Base-by-base conservation (phyloP, 2,797 vertebrate genomes). In the Naso thynnoides region DNA sequence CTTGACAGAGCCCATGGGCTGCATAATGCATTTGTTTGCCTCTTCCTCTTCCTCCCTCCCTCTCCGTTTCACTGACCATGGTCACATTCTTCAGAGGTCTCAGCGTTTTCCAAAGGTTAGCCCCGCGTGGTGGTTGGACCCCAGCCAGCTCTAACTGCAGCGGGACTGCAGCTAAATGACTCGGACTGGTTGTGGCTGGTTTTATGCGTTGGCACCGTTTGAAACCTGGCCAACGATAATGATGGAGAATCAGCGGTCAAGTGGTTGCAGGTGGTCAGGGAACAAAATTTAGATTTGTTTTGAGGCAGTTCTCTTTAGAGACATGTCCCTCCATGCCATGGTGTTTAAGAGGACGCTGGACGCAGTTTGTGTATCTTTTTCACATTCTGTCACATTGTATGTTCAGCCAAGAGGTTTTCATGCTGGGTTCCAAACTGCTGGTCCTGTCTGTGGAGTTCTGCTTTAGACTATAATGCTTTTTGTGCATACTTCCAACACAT, bases 91-190 rank as follows among this genome's bases (percentile, higher is more conserved):
- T 92, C 76, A 41, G 89, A 91, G 87, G 87, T 87, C 84, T 89
- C 89, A 76, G 88, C 92, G 89, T 91, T 93, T 92, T 92, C 81
- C 84, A 87, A 93, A 92, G 90, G 90, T 93, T 91, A 86, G 88
- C 78, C 81, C 88, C 47, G 82, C 76, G 38, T 84, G 85, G 81
- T 72, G 72, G 58, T 84, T 93, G 90, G 89, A 89, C 52, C 50
- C 8, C 1, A 13, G 89, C 92, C 89, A 93, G 85, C 71, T 86
- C 68, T 16, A 44, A 88, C 87, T 82, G 66, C 85, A 86, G 75
- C 63, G 71, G 72, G 79, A 88, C 82, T 81, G 59, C 71, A 64
- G 29, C 76, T 78, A 75, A 88, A 89, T 70, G 74, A 81, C 73
- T 69, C 23, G 73, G 82, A 74, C 86, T 79, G 88, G 85, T 65